Percentiles rank a stretch among this genome's conserved stretches.
These are phyloP conservation scores for Taeniopygia guttata DNA, from an alignment of 2,797 vertebrate genomes.

Conservation along the genomic window DNA sequence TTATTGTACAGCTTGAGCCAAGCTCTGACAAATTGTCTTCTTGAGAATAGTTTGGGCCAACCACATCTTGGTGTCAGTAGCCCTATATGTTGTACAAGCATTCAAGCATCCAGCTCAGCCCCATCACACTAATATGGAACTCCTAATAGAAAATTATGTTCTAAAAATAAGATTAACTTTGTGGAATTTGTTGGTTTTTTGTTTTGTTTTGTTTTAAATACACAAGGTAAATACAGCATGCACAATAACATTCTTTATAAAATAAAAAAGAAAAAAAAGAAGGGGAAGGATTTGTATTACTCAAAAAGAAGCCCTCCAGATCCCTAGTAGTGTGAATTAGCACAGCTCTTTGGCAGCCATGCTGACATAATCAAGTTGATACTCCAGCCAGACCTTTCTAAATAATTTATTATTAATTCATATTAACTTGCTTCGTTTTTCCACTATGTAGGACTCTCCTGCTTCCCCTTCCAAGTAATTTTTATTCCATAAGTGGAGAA, in stretches of 20 bases:
- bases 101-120: not conserved
- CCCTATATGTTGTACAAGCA: not conserved
- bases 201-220: not conserved
- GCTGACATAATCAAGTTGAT: not conserved
- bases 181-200: not conserved
- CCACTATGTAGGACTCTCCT: not conserved
- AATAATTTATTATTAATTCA: conserved; percentile 13
- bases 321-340: not conserved
- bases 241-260: not conserved
- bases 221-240: not conserved
- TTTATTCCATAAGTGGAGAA: rapidly evolving
- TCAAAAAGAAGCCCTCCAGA: not conserved
- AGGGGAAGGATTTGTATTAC: not conserved
- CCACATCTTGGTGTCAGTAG: not conserved
- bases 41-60: not conserved
- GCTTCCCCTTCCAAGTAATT: not conserved
- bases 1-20: not conserved
- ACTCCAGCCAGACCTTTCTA: not conserved
- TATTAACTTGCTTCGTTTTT: not conserved
- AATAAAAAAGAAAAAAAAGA: not conserved
- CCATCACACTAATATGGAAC: not conserved
- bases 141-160: not conserved
- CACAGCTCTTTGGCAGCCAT: not conserved
- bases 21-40: not conserved
- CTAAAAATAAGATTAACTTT: not conserved